Evolutionary conservation across 2,113 vertebrate species (phyloP).

Genomic region (Rousettus leschenaultii): DNA sequence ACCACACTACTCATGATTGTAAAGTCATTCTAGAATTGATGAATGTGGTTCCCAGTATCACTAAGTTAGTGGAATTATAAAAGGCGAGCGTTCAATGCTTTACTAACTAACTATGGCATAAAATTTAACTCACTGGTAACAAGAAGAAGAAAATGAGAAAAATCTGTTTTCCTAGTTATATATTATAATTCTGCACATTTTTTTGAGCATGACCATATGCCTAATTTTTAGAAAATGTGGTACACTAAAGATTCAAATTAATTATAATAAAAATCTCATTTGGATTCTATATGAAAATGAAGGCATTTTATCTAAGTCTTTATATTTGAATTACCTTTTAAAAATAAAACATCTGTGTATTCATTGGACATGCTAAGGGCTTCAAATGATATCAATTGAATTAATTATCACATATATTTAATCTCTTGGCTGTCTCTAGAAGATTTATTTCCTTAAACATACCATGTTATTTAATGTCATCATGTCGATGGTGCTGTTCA

Average conservation of each 20-base stretch:
- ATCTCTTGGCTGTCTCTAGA: not conserved
- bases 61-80: not conserved
- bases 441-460: slow-evolving; percentile 24
- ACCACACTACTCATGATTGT: rapidly evolving
- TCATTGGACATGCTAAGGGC: not conserved
- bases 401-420: not conserved
- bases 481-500: not conserved
- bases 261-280: not conserved
- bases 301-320: not conserved
- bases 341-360: not conserved
- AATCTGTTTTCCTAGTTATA: not conserved
- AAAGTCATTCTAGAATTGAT: not conserved
- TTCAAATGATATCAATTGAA: not conserved
- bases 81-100: not conserved
- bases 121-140: not conserved
- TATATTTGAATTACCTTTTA: not conserved
- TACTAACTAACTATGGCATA: not conserved
- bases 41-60: not conserved
- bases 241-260: not conserved
- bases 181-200: not conserved
- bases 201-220: not conserved
- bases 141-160: not conserved
- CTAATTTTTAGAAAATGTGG: not conserved
- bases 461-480: slow-evolving; percentile 11
- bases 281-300: not conserved